Percentiles rank a stretch among this genome's conserved stretches.
These are phyloP conservation scores for Seira ritae DNA, from an alignment of 2,888 invertebrate genomes.

Conservation along the genomic window DNA sequence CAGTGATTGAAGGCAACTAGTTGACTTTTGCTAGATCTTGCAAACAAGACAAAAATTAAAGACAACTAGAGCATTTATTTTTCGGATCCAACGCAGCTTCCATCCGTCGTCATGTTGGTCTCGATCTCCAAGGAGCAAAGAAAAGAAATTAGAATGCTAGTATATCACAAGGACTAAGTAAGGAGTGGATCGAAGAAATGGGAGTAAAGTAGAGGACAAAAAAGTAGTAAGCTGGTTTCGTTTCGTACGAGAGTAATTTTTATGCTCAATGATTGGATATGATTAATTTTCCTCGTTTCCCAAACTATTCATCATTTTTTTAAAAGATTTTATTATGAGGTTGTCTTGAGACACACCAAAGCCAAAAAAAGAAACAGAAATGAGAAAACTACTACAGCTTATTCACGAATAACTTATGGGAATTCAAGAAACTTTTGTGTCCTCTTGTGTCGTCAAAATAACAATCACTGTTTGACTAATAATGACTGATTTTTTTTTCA, in stretches of 20 bases:
- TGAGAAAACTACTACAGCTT: not conserved
- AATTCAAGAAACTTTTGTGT: not conserved
- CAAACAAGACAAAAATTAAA: not conserved
- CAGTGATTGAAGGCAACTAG: not conserved
- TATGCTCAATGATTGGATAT: conserved; percentile 58
- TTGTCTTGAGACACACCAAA: not conserved
- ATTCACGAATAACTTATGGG: not conserved
- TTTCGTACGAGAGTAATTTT: conserved; percentile 1
- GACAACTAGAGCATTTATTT: not conserved
- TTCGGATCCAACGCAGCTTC: not conserved
- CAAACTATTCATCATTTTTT: conserved; percentile 35
- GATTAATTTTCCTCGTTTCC: conserved; percentile 54
- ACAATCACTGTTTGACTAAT: conserved; percentile 24
- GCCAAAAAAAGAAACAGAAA: not conserved
- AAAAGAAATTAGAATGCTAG: conserved; percentile 61
- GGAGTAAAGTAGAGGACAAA: too few species aligned
- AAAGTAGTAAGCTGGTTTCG: too few species aligned
- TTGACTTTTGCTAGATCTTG: not conserved
- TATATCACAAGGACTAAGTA: not conserved
- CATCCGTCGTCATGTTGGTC: not conserved
- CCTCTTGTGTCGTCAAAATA: not conserved
- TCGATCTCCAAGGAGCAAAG: conserved; percentile 44
- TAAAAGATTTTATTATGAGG: not conserved
- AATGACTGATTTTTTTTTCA: conserved; percentile 24
- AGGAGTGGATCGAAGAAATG: too few species aligned